Conservation (phyloP, 2,888 invertebrate genomes). For the Scotopteryx bipunctaria region DNA sequence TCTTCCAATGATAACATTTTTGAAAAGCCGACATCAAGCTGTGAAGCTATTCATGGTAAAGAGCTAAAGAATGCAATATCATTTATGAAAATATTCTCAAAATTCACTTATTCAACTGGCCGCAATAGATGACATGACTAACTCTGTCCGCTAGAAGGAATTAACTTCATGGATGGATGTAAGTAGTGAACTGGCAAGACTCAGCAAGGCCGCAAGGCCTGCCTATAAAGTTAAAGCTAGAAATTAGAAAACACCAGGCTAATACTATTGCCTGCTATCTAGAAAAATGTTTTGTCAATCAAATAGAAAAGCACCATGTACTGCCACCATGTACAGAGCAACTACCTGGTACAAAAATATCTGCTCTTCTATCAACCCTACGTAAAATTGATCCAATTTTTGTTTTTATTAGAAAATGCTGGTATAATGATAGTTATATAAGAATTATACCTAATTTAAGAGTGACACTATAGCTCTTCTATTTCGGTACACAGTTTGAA, state of each 20-base stretch:
- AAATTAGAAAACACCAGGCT: conserved; percentile 71
- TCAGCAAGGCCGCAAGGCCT: conserved; percentile 60
- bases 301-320: conserved; percentile 75
- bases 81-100: conserved; percentile 72
- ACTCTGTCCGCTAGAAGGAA: conserved; percentile 65
- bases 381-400: conserved; percentile 71
- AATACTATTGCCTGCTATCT: conserved; percentile 67
- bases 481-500: conserved; percentile 75
- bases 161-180: conserved; percentile 78
- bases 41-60: conserved; percentile 75
- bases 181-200: conserved; percentile 77
- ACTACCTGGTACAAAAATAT: conserved; percentile 79
- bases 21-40: conserved; percentile 81
- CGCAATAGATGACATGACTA: conserved; percentile 67
- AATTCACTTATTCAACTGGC: conserved; percentile 65
- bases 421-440: conserved; percentile 37
- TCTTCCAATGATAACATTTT: conserved; percentile 80
- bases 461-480: conserved; percentile 69
- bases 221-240: conserved; percentile 64
- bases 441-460: conserved; percentile 47
- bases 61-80: conserved; percentile 73
- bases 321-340: no score
- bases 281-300: conserved; percentile 56
- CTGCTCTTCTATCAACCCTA: conserved; percentile 73
- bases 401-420: conserved; percentile 40